A percentile compares a stretch with the other conserved stretches of the same genome.
Evolutionary conservation across 1,140 invertebrate genomes (phyloP).

Genomic region (Spodoptera frugiperda): DNA sequence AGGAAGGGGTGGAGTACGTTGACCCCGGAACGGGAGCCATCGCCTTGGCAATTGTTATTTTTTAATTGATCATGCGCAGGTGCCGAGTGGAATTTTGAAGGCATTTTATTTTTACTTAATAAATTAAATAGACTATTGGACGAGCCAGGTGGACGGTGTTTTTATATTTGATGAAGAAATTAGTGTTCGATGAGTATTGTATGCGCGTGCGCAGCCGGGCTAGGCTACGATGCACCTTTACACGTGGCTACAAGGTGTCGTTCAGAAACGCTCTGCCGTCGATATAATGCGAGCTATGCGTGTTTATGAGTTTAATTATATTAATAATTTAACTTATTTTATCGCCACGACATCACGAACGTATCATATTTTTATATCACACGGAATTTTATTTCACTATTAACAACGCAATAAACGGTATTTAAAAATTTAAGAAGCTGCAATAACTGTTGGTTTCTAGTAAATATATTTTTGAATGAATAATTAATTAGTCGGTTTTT

Average conservation of each 20-base stretch:
- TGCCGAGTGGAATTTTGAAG: slow-evolving; percentile 44
- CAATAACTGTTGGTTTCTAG: slow-evolving; percentile 8
- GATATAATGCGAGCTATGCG: slow-evolving; percentile 21
- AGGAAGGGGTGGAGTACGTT: slow-evolving; percentile 51
- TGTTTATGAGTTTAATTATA: slow-evolving; percentile 33
- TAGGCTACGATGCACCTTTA: slow-evolving; percentile 26
- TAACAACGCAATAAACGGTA: slow-evolving; percentile 29
- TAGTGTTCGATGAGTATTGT: slow-evolving; percentile 13
- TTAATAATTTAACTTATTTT: slow-evolving; percentile 34
- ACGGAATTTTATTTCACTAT: slow-evolving; percentile 36
- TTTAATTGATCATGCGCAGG: slow-evolving; percentile 52
- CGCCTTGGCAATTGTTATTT: slow-evolving; percentile 51
- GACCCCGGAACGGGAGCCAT: slow-evolving; percentile 49
- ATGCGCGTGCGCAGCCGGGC: neutral
- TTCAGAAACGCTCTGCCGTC: slow-evolving; percentile 1
- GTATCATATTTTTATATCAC: slow-evolving; percentile 21
- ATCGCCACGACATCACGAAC: slow-evolving; percentile 18
- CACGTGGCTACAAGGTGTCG: slow-evolving; percentile 37
- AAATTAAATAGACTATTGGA: slow-evolving; percentile 27
- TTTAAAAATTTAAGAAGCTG: slow-evolving; percentile 12
- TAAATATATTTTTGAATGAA: slow-evolving; percentile 8
- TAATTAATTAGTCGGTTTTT: slow-evolving; percentile 27
- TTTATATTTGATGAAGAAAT: slow-evolving; percentile 40
- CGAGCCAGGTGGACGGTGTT: slow-evolving; percentile 15
- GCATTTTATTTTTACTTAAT: slow-evolving; percentile 43